phyloP scores from a whole-genome alignment of 35 echinoderm and acorn worm species.

The Anneissia japonica region DNA sequence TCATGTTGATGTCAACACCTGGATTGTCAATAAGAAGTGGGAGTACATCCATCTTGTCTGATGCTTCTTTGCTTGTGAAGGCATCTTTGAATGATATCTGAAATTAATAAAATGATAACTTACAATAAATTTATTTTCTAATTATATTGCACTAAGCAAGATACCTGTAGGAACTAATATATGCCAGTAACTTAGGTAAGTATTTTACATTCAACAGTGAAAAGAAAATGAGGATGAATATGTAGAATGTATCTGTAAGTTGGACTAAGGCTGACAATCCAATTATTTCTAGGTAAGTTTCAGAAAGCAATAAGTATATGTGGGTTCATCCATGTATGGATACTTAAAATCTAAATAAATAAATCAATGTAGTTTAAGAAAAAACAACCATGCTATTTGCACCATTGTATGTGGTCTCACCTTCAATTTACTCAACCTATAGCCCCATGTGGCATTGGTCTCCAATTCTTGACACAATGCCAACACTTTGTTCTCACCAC shows the following conservation, averaged over 20 bases:
- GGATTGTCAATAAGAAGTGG: constrained; percentile 50
- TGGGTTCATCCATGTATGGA: no score
- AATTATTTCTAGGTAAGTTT: no score
- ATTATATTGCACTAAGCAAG: not conserved
- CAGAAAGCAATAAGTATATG: no score
- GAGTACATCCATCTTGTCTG: constrained; percentile 23
- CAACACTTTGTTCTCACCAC: constrained; percentile 28
- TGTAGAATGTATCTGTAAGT: no score
- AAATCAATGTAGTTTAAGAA: not conserved
- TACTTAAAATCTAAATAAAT: no score
- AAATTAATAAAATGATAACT: not conserved
- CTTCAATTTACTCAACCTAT: constrained; percentile 61
- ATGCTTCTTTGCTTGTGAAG: constrained; percentile 6
- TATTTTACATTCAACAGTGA: no score
- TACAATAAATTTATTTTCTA: not conserved
- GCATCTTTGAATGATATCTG: constrained; percentile 76
- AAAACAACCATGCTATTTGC: not conserved
- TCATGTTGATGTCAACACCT: constrained; percentile 37
- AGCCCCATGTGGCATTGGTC: constrained; percentile 57
- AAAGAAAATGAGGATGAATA: no score
- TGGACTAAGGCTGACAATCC: no score
- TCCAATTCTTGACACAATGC: constrained; percentile 34
- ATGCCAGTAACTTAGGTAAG: no score
- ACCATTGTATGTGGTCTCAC: constrained; percentile 36
- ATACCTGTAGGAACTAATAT: not conserved